Base-by-base conservation (phyloP, 2,113 vertebrate species). In the Micronycteris hirsuta region DNA sequence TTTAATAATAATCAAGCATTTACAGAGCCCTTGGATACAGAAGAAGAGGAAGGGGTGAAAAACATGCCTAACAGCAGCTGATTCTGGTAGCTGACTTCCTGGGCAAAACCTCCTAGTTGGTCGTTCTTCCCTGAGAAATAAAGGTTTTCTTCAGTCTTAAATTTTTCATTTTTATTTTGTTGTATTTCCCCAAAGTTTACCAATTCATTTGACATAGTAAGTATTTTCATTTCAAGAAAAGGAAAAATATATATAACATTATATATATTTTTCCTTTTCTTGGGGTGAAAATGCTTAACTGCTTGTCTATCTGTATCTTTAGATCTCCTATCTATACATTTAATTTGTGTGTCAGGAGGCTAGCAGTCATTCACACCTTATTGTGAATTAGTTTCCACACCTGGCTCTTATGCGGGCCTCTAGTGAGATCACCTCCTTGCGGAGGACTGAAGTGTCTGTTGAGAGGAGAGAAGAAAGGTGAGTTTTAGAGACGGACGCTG, bases 191-290 rank as follows among this genome's bases (percentile, higher is more conserved):
- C 36, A 87, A 90, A 63, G 76, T 31, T 73, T 26, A 82, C 61
- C 36, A 83, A 65, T 95, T 94, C 43, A 16, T 84, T 95, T 93
- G 24, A 89, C 68, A 89, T 80, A 95, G 43, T 96, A 78, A 58
- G 5, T 20, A 76, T 91, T 92, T 96, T 93, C 36, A 86, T 80
- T 52, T 86, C 82, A 94, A 76, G 31, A 78, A 83, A 88, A 81
- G 19, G 26, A 56, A 94, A 71, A 89, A 22, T 19, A 45, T 10
- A 17, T 28, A 47, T 43, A 71, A n/a, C 63, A 65, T 65, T 41
- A 24, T 11, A 26, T 26, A 58, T 36, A 31, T 76, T 63, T 38
- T 73, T 76, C n/a, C 36, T 78, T 89, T 77, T 47, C 70, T 61
- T 89, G 67, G 33, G 41, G 71, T 87, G n/a, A 93, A 93, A 70